Evolutionary conservation across 2,888 invertebrate genomes (phyloP).

Genomic region (Ophonus ardosiacus): DNA sequence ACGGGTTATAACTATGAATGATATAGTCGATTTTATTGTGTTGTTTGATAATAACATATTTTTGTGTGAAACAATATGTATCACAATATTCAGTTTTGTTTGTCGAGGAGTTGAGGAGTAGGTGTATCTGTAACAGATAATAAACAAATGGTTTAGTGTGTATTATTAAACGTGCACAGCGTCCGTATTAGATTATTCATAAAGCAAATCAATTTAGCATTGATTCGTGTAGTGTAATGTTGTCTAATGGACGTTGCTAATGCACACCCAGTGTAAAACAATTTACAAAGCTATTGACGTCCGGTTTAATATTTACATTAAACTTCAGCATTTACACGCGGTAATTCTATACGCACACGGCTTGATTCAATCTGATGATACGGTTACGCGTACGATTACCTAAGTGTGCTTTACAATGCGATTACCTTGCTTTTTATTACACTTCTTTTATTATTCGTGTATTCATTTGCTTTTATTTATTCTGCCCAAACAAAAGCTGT

Average conservation of each 20-base stretch:
- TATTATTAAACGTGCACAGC: slow-evolving; percentile 14
- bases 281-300: slow-evolving; percentile 51
- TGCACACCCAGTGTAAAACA: slow-evolving; percentile 44
- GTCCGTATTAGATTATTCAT: slow-evolving; percentile 47
- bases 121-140: neutral
- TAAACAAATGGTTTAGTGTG: neutral
- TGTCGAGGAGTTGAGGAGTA: neutral
- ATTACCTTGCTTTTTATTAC: neutral
- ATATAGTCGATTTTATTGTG: too few relatives aligned
- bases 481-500: neutral
- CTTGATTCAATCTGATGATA: slow-evolving; percentile 21
- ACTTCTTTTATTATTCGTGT: neutral
- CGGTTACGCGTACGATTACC: neutral
- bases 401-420: slow-evolving; percentile 23
- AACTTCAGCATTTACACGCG: slow-evolving; percentile 20
- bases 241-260: slow-evolving; percentile 54
- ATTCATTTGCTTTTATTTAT: slow-evolving; percentile 3
- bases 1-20: too few relatives aligned
- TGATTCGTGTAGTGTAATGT: slow-evolving; percentile 47
- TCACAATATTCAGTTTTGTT: neutral
- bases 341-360: slow-evolving; percentile 32
- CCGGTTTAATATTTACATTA: slow-evolving; percentile 51
- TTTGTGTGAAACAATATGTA: too few relatives aligned
- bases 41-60: too few relatives aligned
- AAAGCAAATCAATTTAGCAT: slow-evolving; percentile 48